Base-by-base conservation (phyloP, 1,140 invertebrate genomes). In the Lepidurus packardi region DNA sequence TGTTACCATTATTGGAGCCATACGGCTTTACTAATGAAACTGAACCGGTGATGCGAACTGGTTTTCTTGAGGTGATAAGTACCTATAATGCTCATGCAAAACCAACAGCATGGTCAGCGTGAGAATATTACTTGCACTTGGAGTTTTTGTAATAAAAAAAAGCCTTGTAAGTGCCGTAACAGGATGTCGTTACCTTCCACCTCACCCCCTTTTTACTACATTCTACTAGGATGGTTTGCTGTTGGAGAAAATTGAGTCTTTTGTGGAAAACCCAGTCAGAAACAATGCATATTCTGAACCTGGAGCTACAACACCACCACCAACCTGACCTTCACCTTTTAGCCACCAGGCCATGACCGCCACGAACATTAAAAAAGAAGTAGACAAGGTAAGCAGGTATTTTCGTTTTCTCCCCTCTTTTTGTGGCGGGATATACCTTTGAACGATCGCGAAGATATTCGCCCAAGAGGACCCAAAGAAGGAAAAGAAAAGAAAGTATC, bases 281-380 rank as follows among this genome's bases (percentile, higher is more conserved):
- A 16, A 65, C 53, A 65, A 65, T 65, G 53, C 13, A 21, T 65
- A 65, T 21, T 4, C 5, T 65, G 0, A 47, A n/a, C 53, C 53
- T 16, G 53, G 21, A 65, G 13, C 53, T 65, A 21, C n/a, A 65
- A 13, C 16, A 65, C 53, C 53, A 65, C 16, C 53, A 65, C 53
- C 53, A 65, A 65, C 53, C 53, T 65, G 53, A 65, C 53, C 53
- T 65, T 65, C 53, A 65, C 53, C 53, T 65, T 65, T 65, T 13
- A 13, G 53, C 53, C 53, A 65, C 8, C 53, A 65, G 53, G 53
- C 53, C 53, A 65, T 65, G 53, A 65, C 53, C 53, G 53, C 53
- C 53, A 65, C 21, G 53, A 65, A 21, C 53, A 65, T 21, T 13
- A 11, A 65, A 65, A 65, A 21, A 65, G 53, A 16, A 65, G 53